Evolutionary conservation across 30 jellyfish, hydroid and myxozoan species (phyloP).

Genomic region (Sanderia malayensis): DNA sequence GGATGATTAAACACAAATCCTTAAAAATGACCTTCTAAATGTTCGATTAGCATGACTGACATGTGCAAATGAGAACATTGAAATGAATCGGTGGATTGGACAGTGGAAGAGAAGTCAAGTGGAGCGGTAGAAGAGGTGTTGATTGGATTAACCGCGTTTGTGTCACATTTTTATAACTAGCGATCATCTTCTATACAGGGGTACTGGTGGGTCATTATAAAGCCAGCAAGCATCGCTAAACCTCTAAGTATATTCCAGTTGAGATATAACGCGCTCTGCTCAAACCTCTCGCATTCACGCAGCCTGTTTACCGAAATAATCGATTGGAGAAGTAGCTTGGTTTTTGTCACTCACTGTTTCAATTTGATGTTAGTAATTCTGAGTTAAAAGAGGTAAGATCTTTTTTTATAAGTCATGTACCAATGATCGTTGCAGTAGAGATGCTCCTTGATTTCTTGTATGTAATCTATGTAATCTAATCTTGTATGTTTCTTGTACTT

Average conservation of each 20-base stretch:
- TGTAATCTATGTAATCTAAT: too few relatives aligned
- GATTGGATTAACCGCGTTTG: conserved; percentile 65
- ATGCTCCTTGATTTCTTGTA: too few relatives aligned
- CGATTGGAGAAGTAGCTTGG: too few relatives aligned
- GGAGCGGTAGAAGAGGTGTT: conserved; percentile 47
- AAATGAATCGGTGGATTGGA: conserved; percentile 9
- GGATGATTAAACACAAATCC: conserved; percentile 19
- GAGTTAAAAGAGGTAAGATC: too few relatives aligned
- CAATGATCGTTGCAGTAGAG: too few relatives aligned
- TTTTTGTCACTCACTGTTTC: too few relatives aligned
- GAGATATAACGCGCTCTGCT: conserved; percentile 14
- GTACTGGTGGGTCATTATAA: conserved; percentile 57
- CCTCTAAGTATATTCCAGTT: conserved; percentile 32
- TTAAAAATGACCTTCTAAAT: conserved; percentile 50
- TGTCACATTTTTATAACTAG: conserved; percentile 48
- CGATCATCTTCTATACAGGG: conserved; percentile 65
- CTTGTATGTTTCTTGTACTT: too few relatives aligned
- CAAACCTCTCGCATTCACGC: not conserved
- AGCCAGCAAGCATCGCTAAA: conserved; percentile 44
- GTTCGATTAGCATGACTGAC: conserved; percentile 44
- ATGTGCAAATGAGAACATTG: conserved; percentile 41
- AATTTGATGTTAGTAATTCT: too few relatives aligned
- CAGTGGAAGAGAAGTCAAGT: conserved; percentile 45
- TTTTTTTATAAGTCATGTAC: too few relatives aligned
- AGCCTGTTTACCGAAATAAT: too few relatives aligned